These are phyloP conservation scores for Thalassarche chlororhynchos DNA, from an alignment of 2,113 vertebrate genomes.

Conservation along the genomic window DNA sequence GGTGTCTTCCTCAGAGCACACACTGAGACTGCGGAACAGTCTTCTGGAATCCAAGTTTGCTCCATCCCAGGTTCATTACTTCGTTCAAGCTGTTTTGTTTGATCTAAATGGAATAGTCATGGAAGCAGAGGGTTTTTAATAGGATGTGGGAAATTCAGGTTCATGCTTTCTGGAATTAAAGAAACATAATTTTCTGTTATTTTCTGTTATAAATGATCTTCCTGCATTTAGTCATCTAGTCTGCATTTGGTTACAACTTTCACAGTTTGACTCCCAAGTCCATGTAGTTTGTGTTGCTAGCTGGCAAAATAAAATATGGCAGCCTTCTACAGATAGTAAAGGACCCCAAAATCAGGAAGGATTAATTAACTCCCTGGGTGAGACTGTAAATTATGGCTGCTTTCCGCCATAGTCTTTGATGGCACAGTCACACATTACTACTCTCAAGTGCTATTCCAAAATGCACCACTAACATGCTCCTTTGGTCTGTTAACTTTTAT, in stretches of 20 bases:
- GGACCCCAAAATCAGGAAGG: background rate
- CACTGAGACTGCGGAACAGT: background rate
- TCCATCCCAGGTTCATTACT: background rate
- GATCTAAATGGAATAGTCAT: background rate
- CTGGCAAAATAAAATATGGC: background rate
- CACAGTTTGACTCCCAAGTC: background rate
- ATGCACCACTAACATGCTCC: background rate
- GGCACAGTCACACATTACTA: background rate
- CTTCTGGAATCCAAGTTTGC: background rate
- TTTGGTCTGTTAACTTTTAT: background rate
- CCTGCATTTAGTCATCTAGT: background rate
- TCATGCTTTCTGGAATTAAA: background rate
- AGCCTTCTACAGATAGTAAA: background rate
- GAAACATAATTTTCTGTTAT: background rate
- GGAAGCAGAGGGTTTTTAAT: background rate
- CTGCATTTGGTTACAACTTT: background rate
- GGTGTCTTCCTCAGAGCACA: background rate
- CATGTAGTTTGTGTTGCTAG: background rate
- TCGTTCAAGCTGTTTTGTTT: background rate
- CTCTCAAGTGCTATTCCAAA: background rate
- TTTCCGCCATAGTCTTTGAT: background rate
- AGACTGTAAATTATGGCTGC: background rate
- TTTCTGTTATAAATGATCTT: background rate
- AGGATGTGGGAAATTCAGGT: background rate
- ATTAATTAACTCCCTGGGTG: background rate